A percentile compares a stretch with the other conserved stretches of the same genome.
Conservation (phyloP, 2,888 invertebrate genomes). For the Caenorhabditis sp. region DNA sequence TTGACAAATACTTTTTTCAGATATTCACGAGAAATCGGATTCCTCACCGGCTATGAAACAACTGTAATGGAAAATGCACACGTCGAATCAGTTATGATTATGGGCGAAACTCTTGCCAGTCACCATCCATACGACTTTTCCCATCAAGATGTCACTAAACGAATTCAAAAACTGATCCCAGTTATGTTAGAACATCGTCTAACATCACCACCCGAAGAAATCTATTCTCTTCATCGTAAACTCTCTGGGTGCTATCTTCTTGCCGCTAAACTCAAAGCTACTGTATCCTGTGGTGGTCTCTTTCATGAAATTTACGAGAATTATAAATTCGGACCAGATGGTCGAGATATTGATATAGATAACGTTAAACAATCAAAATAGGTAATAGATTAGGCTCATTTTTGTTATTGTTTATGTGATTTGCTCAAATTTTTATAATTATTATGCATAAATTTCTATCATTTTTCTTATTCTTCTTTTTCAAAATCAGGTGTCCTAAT, state of each 20-base stretch:
- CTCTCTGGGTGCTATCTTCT: conserved; percentile 80
- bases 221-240: conserved; percentile 95
- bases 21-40: conserved; percentile 87
- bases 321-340: conserved; percentile 61
- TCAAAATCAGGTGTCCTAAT: not conserved
- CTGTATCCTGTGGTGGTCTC: conserved; percentile 66
- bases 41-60: conserved; percentile 95
- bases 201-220: conserved; percentile 96
- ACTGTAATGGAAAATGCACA: conserved; percentile 95
- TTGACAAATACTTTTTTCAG: conserved; percentile 74
- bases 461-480: not conserved
- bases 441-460: conserved; percentile 6
- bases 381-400: not conserved
- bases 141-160: conserved; percentile 81
- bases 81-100: conserved; percentile 92
- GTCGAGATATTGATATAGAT: conserved; percentile 58
- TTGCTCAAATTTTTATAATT: conserved; percentile 6
- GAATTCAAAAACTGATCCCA: conserved; percentile 86
- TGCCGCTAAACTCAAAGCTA: conserved; percentile 68
- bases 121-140: conserved; percentile 87
- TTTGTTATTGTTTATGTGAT: not conserved
- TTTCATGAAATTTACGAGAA: conserved; percentile 61
- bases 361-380: not conserved
- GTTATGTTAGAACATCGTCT: conserved; percentile 91
- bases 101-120: conserved; percentile 89